Conservation (phyloP, 2,797 vertebrate genomes). For the Lates japonicus region DNA sequence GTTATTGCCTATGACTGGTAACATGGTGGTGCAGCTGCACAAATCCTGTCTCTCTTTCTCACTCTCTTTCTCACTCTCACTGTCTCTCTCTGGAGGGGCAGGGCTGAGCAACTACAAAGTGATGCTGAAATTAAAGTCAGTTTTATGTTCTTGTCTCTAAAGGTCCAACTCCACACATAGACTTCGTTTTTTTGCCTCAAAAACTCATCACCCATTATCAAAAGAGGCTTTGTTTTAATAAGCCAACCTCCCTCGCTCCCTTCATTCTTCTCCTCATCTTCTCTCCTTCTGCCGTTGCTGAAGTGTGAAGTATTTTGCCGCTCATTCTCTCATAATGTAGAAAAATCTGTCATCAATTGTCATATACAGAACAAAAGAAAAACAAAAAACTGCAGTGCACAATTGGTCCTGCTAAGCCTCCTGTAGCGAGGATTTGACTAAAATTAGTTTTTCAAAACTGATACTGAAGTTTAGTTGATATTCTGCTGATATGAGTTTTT, state of each 20-base stretch:
- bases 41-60: slow-evolving; percentile 17
- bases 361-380: neutral
- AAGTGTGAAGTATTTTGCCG: slow-evolving; percentile 7
- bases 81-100: slow-evolving; percentile 33
- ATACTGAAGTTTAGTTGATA: neutral
- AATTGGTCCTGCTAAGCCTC: neutral
- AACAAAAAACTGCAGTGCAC: neutral
- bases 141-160: slow-evolving; percentile 63
- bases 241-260: slow-evolving; percentile 3
- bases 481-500: neutral
- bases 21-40: slow-evolving; percentile 60
- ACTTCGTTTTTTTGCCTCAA: slow-evolving; percentile 16
- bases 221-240: slow-evolving; percentile 73
- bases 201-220: slow-evolving; percentile 71
- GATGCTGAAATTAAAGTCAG: slow-evolving; percentile 77
- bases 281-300: neutral
- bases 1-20: slow-evolving; percentile 73
- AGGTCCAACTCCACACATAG: slow-evolving; percentile 41
- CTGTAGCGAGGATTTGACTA: neutral
- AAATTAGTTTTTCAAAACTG: neutral
- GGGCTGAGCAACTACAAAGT: slow-evolving; percentile 75
- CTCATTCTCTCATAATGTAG: neutral
- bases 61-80: neutral
- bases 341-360: neutral
- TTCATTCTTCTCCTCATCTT: neutral